Conservation (phyloP, 2,797 vertebrate species). For the Rhinella marina region DNA sequence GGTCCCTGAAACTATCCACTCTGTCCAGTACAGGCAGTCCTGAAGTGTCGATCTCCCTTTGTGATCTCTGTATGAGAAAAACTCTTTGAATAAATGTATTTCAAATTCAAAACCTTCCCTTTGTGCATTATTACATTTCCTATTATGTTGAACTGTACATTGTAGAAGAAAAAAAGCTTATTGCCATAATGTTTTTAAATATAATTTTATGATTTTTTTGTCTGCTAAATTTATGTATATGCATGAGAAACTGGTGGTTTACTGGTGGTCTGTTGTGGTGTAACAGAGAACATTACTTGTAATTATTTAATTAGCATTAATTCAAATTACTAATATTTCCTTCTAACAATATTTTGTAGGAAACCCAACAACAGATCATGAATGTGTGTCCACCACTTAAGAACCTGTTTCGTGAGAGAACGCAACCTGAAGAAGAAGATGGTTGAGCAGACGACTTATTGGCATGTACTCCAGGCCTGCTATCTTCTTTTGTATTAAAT, state of each 20-base stretch:
- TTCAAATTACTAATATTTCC: background rate
- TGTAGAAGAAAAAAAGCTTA: background rate
- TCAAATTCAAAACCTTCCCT: background rate
- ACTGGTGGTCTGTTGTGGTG: background rate
- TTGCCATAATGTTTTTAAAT: background rate
- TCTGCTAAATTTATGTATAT: background rate
- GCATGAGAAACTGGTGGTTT: background rate
- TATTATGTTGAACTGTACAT: background rate
- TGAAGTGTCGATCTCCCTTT: too few relatives aligned
- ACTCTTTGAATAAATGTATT: background rate
- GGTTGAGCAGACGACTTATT: conserved; percentile 65
- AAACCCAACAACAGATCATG: conserved; percentile 14
- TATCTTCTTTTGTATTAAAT: conserved; percentile 83
- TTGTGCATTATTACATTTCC: background rate
- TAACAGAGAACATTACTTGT: background rate
- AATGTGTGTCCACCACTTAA: conserved; percentile 18
- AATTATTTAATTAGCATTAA: background rate
- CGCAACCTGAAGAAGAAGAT: conserved; percentile 16
- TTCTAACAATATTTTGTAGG: conserved; percentile 6
- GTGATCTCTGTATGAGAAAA: too few relatives aligned
- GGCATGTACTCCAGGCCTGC: conserved; percentile 73
- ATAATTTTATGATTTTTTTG: background rate
- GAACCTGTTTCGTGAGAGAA: background rate
- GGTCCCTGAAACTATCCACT: too few relatives aligned
- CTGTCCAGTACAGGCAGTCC: too few relatives aligned